Conservation (phyloP, 2,888 invertebrate species). For the Clivina fossor region DNA sequence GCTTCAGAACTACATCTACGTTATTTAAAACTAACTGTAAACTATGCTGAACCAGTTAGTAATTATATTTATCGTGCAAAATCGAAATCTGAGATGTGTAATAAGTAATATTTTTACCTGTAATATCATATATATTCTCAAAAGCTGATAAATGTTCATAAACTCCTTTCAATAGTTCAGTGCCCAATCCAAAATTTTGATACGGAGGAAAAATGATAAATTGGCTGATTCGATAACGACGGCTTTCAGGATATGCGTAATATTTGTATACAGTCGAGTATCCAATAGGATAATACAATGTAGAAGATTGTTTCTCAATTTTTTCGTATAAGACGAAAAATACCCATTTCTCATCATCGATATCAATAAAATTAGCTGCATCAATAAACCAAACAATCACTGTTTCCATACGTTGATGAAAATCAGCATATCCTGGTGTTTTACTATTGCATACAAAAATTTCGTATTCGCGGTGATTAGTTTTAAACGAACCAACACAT, state of each 20-base stretch:
- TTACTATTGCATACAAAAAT: constrained; percentile 63
- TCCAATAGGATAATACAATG: constrained; percentile 77
- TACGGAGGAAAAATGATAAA: constrained; percentile 91
- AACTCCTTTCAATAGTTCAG: constrained; percentile 63
- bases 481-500: constrained; percentile 36
- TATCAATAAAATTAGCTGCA: constrained; percentile 91
- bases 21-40: no score
- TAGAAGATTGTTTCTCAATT: constrained; percentile 11
- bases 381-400: constrained; percentile 95
- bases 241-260: constrained; percentile 87
- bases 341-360: constrained; percentile 89
- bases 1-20: no score
- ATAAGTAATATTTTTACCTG: no score
- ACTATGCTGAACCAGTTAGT: no score
- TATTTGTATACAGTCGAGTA: constrained; percentile 93
- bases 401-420: constrained; percentile 84
- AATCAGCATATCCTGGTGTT: constrained; percentile 72
- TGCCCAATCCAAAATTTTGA: constrained; percentile 82
- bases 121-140: constrained; percentile 65
- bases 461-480: constrained; percentile 10
- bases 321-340: constrained; percentile 75
- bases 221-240: constrained; percentile 89
- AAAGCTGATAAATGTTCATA: constrained; percentile 46
- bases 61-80: no score
- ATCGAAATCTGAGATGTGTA: no score